Percentiles rank a stretch among this genome's conserved stretches.
These are phyloP conservation scores for Amyelois transitella DNA, from an alignment of 1,140 invertebrate species.

Conservation along the genomic window DNA sequence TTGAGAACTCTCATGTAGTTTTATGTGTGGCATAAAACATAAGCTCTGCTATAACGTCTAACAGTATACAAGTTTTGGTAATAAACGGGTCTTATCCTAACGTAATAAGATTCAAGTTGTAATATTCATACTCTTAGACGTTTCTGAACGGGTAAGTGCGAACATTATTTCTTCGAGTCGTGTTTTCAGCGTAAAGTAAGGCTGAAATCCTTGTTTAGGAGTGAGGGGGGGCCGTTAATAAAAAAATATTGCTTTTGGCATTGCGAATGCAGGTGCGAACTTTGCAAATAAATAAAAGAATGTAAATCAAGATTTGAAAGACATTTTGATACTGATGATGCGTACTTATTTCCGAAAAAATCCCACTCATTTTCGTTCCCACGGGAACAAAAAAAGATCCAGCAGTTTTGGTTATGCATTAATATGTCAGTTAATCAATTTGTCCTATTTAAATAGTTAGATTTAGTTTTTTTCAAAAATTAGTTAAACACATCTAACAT, in stretches of 20 bases:
- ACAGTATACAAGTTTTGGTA: neutral
- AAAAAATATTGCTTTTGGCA: neutral
- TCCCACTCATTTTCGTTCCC: too few species aligned
- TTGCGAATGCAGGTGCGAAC: neutral
- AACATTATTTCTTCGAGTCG: neutral
- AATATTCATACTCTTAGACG: neutral
- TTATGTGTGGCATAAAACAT: conserved; percentile 11
- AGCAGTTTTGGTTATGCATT: too few species aligned
- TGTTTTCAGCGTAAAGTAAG: neutral
- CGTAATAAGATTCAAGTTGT: neutral
- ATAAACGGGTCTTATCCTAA: neutral
- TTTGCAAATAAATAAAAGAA: too few species aligned
- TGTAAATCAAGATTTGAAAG: too few species aligned
- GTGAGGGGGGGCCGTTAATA: neutral
- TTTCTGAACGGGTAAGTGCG: neutral
- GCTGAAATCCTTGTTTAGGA: neutral
- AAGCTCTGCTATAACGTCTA: neutral
- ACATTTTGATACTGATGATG: too few species aligned
- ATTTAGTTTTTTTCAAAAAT: too few species aligned
- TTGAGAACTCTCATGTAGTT: conserved; percentile 5
- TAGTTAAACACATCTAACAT: too few species aligned
- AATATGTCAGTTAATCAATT: too few species aligned
- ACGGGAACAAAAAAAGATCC: too few species aligned
- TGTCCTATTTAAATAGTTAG: too few species aligned
- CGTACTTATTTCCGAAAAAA: too few species aligned